These are phyloP conservation scores for Cydia strobilella DNA, from an alignment of 1,140 invertebrate genomes.

Conservation along the genomic window DNA sequence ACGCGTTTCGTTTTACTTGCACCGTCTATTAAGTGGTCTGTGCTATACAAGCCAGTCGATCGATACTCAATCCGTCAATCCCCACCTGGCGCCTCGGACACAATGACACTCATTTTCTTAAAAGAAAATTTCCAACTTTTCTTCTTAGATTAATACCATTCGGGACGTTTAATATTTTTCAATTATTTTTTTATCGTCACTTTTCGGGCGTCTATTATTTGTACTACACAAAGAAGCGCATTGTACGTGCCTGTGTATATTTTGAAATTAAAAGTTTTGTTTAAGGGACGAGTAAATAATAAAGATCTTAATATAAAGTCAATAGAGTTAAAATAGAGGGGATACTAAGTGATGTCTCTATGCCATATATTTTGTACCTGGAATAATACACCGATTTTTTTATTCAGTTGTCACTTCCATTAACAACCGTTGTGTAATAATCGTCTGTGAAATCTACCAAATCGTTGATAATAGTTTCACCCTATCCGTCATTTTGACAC, in stretches of 20 bases:
- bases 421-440: too few relatives aligned
- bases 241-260: not conserved
- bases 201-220: constrained; percentile 26
- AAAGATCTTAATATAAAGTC: too few relatives aligned
- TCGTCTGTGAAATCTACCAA: too few relatives aligned
- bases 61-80: constrained; percentile 40
- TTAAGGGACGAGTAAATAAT: not conserved
- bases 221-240: not conserved
- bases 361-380: too few relatives aligned
- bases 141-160: constrained; percentile 42
- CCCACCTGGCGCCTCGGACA: constrained; percentile 39
- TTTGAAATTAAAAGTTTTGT: not conserved
- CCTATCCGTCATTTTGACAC: too few relatives aligned
- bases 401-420: too few relatives aligned
- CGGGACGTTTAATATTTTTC: constrained; percentile 38
- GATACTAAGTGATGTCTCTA: too few relatives aligned
- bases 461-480: too few relatives aligned
- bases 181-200: constrained; percentile 38
- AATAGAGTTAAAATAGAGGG: too few relatives aligned
- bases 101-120: constrained; percentile 48
- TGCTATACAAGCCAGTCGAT: not conserved
- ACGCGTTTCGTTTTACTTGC: not conserved
- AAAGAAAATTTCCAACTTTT: constrained; percentile 44
- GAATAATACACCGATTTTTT: too few relatives aligned
- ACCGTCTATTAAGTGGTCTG: not conserved